phyloP scores from a whole-genome alignment of 2,888 invertebrate genomes.

The Alsophila aescularia region DNA sequence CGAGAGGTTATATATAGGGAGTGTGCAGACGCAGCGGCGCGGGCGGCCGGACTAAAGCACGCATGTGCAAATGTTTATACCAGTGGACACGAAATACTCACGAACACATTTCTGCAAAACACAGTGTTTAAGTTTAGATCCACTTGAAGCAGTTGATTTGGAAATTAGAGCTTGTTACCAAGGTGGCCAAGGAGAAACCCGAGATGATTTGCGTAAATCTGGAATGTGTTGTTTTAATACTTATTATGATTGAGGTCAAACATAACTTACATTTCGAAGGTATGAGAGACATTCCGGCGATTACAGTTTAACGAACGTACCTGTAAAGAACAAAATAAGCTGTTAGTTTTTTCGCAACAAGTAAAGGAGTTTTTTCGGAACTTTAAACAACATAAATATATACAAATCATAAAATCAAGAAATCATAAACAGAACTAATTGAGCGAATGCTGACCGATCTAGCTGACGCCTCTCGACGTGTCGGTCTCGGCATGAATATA shows the following conservation, averaged over 20 bases:
- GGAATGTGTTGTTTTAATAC: not conserved
- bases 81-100: conserved; percentile 61
- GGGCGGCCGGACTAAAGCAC: conserved; percentile 40
- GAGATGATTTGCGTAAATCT: conserved; percentile 25
- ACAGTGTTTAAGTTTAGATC: conserved; percentile 46
- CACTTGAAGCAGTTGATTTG: conserved; percentile 41
- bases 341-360: too few species aligned
- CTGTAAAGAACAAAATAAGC: conserved; percentile 16
- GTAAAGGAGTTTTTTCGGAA: too few species aligned
- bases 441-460: too few species aligned
- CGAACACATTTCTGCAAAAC: conserved; percentile 50
- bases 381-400: too few species aligned
- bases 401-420: too few species aligned
- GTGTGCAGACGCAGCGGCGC: conserved; percentile 70
- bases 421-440: too few species aligned
- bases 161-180: conserved; percentile 47
- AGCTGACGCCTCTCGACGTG: too few species aligned
- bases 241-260: conserved; percentile 11
- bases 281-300: conserved; percentile 2
- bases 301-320: conserved; percentile 12
- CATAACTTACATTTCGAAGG: conserved; percentile 14
- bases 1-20: conserved; percentile 76
- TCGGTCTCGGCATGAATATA: too few species aligned
- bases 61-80: conserved; percentile 69
- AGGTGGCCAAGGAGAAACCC: conserved; percentile 36